Percentiles rank a stretch among this genome's conserved stretches.
Evolutionary conservation across 2,888 invertebrate genomes (phyloP).

Genomic region (Lasioglossum oenotherae): DNA sequence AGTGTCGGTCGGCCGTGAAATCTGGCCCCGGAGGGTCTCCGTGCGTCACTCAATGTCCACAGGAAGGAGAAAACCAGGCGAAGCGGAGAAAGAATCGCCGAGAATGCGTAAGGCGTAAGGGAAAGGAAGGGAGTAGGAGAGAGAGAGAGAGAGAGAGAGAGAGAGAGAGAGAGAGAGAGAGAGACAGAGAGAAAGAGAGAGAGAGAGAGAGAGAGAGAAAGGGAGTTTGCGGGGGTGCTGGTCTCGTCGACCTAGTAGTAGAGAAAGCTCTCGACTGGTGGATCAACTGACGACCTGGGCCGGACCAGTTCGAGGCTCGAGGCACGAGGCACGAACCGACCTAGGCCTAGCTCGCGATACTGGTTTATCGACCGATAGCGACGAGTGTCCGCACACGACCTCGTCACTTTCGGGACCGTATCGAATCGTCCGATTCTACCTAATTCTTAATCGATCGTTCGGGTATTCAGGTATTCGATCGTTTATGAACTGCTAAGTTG

Average conservation of each 20-base stretch:
- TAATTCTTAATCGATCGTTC: background rate
- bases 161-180: background rate
- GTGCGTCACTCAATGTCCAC: conserved; percentile 15
- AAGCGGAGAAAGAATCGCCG: conserved; percentile 1
- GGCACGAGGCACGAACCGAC: conserved; percentile 52
- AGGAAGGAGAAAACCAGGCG: conserved; percentile 21
- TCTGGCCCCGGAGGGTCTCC: conserved; percentile 43
- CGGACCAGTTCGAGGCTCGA: conserved; percentile 25
- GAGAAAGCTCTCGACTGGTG: conserved; percentile 39
- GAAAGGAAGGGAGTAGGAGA: background rate
- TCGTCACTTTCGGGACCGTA: background rate
- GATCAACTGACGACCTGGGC: conserved; percentile 21
- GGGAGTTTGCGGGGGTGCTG: background rate
- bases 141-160: background rate
- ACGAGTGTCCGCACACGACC: background rate
- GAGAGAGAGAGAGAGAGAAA: background rate
- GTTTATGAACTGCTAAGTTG: too few relatives aligned
- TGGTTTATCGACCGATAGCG: conserved; percentile 67
- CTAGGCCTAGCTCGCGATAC: conserved; percentile 68
- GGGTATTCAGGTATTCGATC: too few relatives aligned
- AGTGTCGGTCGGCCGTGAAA: conserved; percentile 76
- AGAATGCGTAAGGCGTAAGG: background rate
- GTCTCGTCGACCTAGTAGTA: background rate
- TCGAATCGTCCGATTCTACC: background rate
- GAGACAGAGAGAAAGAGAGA: background rate